Evolutionary conservation across 2,888 invertebrate species (phyloP).

Genomic region (Halocaridina rubra): DNA sequence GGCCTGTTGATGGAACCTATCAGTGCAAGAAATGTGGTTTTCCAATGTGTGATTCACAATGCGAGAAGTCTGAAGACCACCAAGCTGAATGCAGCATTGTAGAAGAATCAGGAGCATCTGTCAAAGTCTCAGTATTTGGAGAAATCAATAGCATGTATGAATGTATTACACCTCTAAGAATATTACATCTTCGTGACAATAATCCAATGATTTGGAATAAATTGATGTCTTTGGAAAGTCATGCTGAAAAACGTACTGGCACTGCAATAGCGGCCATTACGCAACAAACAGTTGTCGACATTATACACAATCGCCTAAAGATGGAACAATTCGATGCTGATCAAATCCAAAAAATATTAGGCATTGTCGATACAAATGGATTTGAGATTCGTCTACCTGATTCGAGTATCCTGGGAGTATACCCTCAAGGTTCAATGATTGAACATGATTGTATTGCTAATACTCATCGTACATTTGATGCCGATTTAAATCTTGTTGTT

Average conservation of each 20-base stretch:
- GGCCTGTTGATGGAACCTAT: slow-evolving; percentile 53
- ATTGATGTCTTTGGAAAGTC: slow-evolving; percentile 57
- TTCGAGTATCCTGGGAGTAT: slow-evolving; percentile 56
- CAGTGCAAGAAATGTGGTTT: slow-evolving; percentile 56
- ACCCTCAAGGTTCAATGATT: slow-evolving; percentile 37
- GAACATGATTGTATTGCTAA: slow-evolving; percentile 62
- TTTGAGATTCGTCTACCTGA: slow-evolving; percentile 61
- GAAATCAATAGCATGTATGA: slow-evolving; percentile 58
- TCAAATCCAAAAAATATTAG: slow-evolving; percentile 52
- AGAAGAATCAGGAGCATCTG: slow-evolving; percentile 46
- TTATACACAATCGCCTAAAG: slow-evolving; percentile 45
- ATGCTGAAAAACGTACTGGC: slow-evolving; percentile 46
- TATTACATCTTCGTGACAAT: slow-evolving; percentile 37
- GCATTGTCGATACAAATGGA: slow-evolving; percentile 61
- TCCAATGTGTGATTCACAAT: slow-evolving; percentile 59
- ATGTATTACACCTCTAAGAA: slow-evolving; percentile 57
- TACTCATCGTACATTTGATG: slow-evolving; percentile 61
- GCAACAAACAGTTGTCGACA: slow-evolving; percentile 61
- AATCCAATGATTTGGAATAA: slow-evolving; percentile 47
- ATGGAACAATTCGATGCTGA: slow-evolving; percentile 47
- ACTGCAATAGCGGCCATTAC: slow-evolving; percentile 59
- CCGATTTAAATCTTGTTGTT: slow-evolving; percentile 57
- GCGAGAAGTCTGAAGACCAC: slow-evolving; percentile 51
- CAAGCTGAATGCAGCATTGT: slow-evolving; percentile 59
- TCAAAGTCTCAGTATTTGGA: slow-evolving; percentile 55